Conservation (phyloP, 2,797 vertebrate species). For the Iguana delicatissima region DNA sequence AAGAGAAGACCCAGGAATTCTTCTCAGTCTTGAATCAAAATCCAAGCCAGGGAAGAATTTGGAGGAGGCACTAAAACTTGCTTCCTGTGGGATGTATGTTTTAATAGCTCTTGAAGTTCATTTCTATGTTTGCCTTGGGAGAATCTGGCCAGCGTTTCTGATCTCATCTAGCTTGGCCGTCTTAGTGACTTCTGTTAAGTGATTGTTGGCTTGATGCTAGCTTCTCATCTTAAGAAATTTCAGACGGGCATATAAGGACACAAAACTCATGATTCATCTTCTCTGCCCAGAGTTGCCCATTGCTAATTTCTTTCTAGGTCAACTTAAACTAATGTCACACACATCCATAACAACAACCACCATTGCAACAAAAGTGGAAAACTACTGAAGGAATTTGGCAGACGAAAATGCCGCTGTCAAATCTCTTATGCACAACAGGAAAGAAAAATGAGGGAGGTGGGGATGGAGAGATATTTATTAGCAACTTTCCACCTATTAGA, state of each 20-base stretch:
- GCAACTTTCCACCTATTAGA: slow-evolving; percentile 73
- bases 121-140: neutral
- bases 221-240: slow-evolving; percentile 50
- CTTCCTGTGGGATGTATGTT: neutral
- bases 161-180: neutral
- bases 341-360: neutral
- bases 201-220: neutral
- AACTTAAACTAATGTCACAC: slow-evolving; percentile 67
- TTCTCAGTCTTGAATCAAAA: neutral
- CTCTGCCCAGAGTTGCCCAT: slow-evolving; percentile 30
- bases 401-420: slow-evolving; percentile 60
- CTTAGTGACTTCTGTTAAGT: slow-evolving; percentile 30
- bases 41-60: too few species aligned
- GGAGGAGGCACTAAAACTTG: too few species aligned
- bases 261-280: slow-evolving; percentile 34
- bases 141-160: neutral
- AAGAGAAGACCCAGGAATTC: neutral
- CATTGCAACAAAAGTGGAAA: slow-evolving; percentile 57
- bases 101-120: neutral
- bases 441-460: slow-evolving; percentile 53
- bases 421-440: slow-evolving; percentile 62
- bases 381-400: slow-evolving; percentile 70
- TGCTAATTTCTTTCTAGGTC: slow-evolving; percentile 68
- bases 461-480: slow-evolving; percentile 68
- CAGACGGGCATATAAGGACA: slow-evolving; percentile 47